These are phyloP conservation scores for Ips nitidus DNA, from an alignment of 1,140 invertebrate genomes.

Conservation along the genomic window DNA sequence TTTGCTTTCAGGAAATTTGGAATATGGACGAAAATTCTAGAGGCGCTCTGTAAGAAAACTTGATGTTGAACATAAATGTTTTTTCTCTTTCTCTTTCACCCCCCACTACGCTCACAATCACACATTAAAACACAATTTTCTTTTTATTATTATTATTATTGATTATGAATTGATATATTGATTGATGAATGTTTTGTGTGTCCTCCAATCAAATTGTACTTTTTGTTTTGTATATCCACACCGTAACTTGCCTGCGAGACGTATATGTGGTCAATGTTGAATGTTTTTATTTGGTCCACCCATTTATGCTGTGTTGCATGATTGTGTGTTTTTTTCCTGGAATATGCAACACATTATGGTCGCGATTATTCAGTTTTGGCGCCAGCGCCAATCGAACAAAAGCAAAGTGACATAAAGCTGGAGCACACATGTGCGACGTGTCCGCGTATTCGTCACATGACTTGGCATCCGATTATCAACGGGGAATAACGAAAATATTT, in stretches of 20 bases:
- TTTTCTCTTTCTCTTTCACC: slow-evolving; percentile 5
- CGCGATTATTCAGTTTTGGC: too few species aligned
- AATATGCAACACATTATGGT: too few species aligned
- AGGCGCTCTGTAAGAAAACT: slow-evolving; percentile 20
- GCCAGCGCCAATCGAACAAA: too few species aligned
- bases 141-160: not conserved
- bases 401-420: too few species aligned
- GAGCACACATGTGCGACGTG: too few species aligned
- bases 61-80: slow-evolving; percentile 22
- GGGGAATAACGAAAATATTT: slow-evolving; percentile 11
- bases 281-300: not conserved
- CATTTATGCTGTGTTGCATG: too few species aligned
- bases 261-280: not conserved
- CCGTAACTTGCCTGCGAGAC: not conserved
- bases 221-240: too few species aligned
- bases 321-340: too few species aligned
- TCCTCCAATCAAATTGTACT: not conserved
- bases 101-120: not conserved
- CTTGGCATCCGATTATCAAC: slow-evolving; percentile 10
- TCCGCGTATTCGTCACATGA: not conserved
- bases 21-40: slow-evolving; percentile 22
- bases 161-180: not conserved
- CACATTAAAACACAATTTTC: not conserved
- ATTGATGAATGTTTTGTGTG: slow-evolving; percentile 3
- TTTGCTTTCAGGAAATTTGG: slow-evolving; percentile 23